A percentile compares a stretch with the other conserved stretches of the same genome.
phyloP scores from a whole-genome alignment of 2,113 vertebrate genomes.

The Cyanoderma ruficeps region DNA sequence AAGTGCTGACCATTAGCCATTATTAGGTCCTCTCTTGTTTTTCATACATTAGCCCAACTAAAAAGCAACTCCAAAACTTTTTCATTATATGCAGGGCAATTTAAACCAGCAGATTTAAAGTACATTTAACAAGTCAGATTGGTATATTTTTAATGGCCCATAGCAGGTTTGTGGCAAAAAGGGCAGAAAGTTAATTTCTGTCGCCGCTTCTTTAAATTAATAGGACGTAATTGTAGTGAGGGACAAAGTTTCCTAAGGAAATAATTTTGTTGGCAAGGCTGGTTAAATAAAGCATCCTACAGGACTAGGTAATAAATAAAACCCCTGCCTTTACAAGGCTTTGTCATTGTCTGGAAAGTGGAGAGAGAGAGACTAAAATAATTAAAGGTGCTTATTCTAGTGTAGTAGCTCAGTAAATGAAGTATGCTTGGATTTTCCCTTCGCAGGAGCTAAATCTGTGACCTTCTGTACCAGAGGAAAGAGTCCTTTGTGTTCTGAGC shows the following conservation, averaged over 20 bases:
- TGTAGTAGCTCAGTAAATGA: background rate
- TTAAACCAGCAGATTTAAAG: background rate
- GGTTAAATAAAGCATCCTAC: background rate
- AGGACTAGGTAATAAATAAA: constrained; percentile 44
- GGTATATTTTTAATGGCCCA: background rate
- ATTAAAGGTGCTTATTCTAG: constrained; percentile 43
- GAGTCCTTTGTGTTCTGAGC: constrained; percentile 12
- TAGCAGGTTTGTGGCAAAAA: background rate
- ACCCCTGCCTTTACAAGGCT: background rate
- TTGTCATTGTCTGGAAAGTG: constrained; percentile 3
- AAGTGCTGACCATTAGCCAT: background rate
- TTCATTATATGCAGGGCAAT: background rate
- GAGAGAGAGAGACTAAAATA: background rate
- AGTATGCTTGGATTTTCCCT: constrained; percentile 41
- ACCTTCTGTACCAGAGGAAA: constrained; percentile 18
- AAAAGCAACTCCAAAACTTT: constrained; percentile 7
- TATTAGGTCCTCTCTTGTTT: background rate
- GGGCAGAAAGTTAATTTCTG: constrained; percentile 36
- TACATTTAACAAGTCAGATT: background rate
- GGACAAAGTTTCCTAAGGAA: constrained; percentile 22
- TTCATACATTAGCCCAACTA: background rate
- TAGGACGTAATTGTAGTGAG: background rate
- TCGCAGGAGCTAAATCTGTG: background rate
- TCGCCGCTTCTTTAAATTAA: constrained; percentile 1
- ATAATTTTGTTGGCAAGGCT: constrained; percentile 14